phyloP scores from a whole-genome alignment of 2,888 invertebrate genomes.

The Malthinus flaveolus region DNA sequence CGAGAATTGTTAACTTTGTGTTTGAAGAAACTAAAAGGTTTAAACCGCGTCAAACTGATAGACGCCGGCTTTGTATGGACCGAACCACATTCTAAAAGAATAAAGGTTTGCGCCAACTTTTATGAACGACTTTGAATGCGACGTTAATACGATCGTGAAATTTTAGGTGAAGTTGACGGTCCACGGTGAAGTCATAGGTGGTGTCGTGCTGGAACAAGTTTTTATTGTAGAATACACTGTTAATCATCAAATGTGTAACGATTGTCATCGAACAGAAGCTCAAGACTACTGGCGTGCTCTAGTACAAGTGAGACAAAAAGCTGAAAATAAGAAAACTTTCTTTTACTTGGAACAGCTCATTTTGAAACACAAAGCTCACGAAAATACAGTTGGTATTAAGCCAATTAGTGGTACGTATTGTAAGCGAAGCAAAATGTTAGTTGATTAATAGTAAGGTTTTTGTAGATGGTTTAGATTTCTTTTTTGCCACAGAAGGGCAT shows the following conservation, averaged over 20 bases:
- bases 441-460: slow-evolving; percentile 5
- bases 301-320: slow-evolving; percentile 84
- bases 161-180: slow-evolving; percentile 83
- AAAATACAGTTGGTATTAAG: slow-evolving; percentile 86
- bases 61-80: slow-evolving; percentile 99
- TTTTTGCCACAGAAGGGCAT: slow-evolving; percentile 83
- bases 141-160: too few species aligned
- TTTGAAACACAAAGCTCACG: slow-evolving; percentile 92
- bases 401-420: slow-evolving; percentile 70
- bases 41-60: slow-evolving; percentile 85
- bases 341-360: slow-evolving; percentile 97
- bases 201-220: slow-evolving; percentile 89
- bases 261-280: slow-evolving; percentile 95
- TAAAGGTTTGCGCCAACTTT: slow-evolving; percentile 68
- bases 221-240: slow-evolving; percentile 93
- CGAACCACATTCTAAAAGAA: slow-evolving; percentile 96
- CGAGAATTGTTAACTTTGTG: slow-evolving; percentile 88
- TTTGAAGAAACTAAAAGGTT: slow-evolving; percentile 87
- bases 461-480: slow-evolving; percentile 96
- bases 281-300: slow-evolving; percentile 97
- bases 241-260: slow-evolving; percentile 94
- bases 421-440: too few species aligned
- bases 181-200: slow-evolving; percentile 92
- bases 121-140: neutral
- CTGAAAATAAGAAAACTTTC: slow-evolving; percentile 95